Evolutionary conservation across 92 coral and sea anemone genomes (phyloP).

Genomic region (Zoanthus solanderi): DNA sequence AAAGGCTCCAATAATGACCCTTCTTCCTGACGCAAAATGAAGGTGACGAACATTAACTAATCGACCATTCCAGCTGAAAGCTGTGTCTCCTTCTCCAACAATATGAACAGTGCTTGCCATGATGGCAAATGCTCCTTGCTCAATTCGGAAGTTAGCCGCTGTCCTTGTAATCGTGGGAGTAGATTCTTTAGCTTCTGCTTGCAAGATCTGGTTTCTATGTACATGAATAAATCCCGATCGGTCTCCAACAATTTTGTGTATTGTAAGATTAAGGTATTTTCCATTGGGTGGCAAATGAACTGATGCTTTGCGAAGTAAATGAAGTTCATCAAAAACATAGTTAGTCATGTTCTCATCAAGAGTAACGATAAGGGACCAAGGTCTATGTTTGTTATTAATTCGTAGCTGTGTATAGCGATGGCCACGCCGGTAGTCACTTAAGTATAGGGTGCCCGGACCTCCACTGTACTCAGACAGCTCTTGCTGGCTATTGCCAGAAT

Average conservation of each 20-base stretch:
- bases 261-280: slow-evolving; percentile 59
- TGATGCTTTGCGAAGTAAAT: slow-evolving; percentile 63
- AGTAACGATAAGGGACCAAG: slow-evolving; percentile 67
- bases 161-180: slow-evolving; percentile 72
- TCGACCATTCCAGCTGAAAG: slow-evolving; percentile 73
- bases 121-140: slow-evolving; percentile 60
- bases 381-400: slow-evolving; percentile 73
- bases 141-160: slow-evolving; percentile 72
- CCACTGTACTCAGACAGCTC: slow-evolving; percentile 58
- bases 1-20: slow-evolving; percentile 59
- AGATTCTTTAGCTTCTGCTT: slow-evolving; percentile 66
- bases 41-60: slow-evolving; percentile 69
- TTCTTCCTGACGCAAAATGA: slow-evolving; percentile 70
- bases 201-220: slow-evolving; percentile 59
- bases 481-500: slow-evolving; percentile 48
- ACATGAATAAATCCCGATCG: slow-evolving; percentile 66
- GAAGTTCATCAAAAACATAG: slow-evolving; percentile 70
- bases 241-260: slow-evolving; percentile 71
- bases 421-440: slow-evolving; percentile 52
- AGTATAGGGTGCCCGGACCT: slow-evolving; percentile 76
- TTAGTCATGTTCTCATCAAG: slow-evolving; percentile 49
- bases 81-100: slow-evolving; percentile 65
- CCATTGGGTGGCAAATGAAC: slow-evolving; percentile 60
- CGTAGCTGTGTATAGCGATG: slow-evolving; percentile 46
- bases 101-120: slow-evolving; percentile 76